phyloP scores from a whole-genome alignment of 2,113 vertebrate species.

The Dermatemys mawii region DNA sequence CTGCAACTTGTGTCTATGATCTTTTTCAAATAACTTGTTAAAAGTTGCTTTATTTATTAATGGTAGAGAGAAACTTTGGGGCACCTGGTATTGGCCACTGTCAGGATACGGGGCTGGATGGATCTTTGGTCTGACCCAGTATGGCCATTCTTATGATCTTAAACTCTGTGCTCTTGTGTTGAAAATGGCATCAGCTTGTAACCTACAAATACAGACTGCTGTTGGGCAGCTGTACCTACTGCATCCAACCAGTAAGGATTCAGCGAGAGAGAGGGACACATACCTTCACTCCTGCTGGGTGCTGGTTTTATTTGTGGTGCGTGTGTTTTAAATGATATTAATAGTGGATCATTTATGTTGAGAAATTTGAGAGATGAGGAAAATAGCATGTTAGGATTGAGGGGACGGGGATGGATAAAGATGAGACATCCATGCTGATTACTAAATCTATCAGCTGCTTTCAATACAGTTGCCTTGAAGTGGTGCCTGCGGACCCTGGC shows the following conservation, averaged over 20 bases:
- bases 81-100: too few relatives aligned
- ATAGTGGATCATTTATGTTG: background rate
- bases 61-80: background rate
- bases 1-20: background rate
- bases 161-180: background rate
- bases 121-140: too few relatives aligned
- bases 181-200: background rate
- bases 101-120: too few relatives aligned
- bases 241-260: background rate
- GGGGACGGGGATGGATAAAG: background rate
- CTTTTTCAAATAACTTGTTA: too few relatives aligned
- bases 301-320: background rate
- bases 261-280: background rate
- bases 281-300: background rate
- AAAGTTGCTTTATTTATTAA: background rate
- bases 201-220: background rate
- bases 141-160: too few relatives aligned
- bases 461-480: background rate
- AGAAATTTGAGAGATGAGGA: background rate
- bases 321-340: background rate
- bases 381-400: background rate
- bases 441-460: background rate
- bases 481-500: background rate
- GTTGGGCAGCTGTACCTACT: background rate
- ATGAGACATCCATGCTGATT: background rate